These are phyloP conservation scores for Zonotrichia leucophrys DNA, from an alignment of 2,113 vertebrate species.

Conservation along the genomic window DNA sequence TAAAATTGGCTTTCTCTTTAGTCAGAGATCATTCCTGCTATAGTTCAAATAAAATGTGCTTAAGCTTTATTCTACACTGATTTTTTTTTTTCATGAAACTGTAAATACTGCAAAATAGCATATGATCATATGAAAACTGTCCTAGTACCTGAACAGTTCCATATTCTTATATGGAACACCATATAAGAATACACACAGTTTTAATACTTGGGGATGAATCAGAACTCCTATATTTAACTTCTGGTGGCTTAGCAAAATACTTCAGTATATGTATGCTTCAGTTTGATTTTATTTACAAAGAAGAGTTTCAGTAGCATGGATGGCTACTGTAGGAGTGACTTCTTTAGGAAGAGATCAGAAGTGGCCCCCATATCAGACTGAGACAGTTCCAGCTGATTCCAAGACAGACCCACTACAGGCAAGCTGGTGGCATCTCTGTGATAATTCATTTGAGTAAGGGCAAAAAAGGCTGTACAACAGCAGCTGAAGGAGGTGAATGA, in stretches of 20 bases:
- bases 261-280: neutral
- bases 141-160: neutral
- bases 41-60: neutral
- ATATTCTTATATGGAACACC: neutral
- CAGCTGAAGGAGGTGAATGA: neutral
- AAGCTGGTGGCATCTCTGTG: neutral
- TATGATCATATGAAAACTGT: neutral
- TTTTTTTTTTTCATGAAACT: neutral
- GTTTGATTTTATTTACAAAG: neutral
- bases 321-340: neutral
- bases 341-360: neutral
- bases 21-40: neutral
- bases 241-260: neutral
- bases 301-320: neutral
- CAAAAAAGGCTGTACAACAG: neutral
- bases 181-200: neutral
- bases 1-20: neutral
- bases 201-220: neutral
- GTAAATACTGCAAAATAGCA: neutral
- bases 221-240: neutral
- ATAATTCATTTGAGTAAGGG: neutral
- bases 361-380: neutral
- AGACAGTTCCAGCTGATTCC: neutral
- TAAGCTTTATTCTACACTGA: neutral
- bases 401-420: neutral